Conservation (phyloP, 1,140 invertebrate species). For the Drepana arcuata region DNA sequence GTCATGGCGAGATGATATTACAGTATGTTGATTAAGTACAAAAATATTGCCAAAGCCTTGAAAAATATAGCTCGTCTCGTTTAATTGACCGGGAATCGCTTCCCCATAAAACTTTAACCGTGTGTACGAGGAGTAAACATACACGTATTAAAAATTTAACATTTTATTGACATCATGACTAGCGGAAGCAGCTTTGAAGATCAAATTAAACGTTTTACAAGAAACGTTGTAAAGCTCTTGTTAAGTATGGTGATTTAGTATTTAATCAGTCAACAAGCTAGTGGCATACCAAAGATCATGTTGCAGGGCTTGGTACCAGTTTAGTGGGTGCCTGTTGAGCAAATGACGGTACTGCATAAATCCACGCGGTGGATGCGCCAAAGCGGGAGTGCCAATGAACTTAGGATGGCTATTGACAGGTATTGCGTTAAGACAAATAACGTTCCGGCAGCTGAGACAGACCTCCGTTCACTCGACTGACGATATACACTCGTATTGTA, state of each 20-base stretch:
- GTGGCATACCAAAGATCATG: conserved; percentile 59
- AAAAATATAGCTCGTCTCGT: too few species aligned
- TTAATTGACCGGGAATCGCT: too few species aligned
- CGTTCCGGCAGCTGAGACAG: conserved; percentile 57
- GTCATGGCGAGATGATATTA: too few species aligned
- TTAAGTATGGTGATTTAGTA: conserved; percentile 54
- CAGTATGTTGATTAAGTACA: too few species aligned
- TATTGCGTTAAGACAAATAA: conserved; percentile 70
- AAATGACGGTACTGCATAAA: conserved; percentile 52
- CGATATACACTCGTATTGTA: conserved; percentile 46
- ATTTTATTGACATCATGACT: too few species aligned
- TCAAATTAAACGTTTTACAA: conserved; percentile 27
- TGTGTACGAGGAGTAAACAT: too few species aligned
- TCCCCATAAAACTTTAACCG: too few species aligned
- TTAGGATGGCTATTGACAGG: conserved; percentile 65
- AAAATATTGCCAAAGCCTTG: too few species aligned
- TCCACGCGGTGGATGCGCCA: conserved; percentile 60
- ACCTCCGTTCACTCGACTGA: conserved; percentile 61
- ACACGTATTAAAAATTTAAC: too few species aligned
- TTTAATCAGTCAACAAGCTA: conserved; percentile 63
- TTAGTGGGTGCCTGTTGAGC: conserved; percentile 42
- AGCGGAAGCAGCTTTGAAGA: conserved; percentile 22
- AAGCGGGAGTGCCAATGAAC: conserved; percentile 66
- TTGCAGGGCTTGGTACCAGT: conserved; percentile 47
- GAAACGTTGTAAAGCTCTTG: conserved; percentile 31